A percentile compares a stretch with the other conserved stretches of the same genome.
phyloP scores from a whole-genome alignment of 1,140 invertebrate genomes.

The Brachionus koreanus region DNA sequence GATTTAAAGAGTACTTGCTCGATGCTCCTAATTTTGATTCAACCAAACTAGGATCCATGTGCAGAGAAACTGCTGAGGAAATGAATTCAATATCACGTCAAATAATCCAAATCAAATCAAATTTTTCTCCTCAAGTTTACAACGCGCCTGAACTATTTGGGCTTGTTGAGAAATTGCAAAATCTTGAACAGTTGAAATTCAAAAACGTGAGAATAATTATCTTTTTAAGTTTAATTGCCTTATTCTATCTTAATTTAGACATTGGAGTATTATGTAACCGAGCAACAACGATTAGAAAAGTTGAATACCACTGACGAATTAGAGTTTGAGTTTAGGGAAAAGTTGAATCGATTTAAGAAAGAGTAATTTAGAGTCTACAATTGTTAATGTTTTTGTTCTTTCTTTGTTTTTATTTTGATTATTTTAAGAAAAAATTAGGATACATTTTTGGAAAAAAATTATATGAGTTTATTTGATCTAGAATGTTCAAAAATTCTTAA shows the following conservation, averaged over 20 bases:
- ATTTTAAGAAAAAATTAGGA: no score
- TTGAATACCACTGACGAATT: constrained; percentile 2
- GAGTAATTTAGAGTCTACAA: constrained; percentile 7
- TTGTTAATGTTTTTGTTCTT: not conserved
- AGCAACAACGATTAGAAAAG: constrained; percentile 38
- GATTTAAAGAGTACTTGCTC: constrained; percentile 37
- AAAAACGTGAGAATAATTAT: not conserved
- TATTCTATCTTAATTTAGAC: constrained; percentile 13
- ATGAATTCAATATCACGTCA: constrained; percentile 23
- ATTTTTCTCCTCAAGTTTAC: constrained; percentile 32
- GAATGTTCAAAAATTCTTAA: no score
- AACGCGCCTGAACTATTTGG: not conserved
- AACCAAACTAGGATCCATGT: not conserved
- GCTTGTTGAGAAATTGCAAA: not conserved
- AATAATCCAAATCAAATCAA: constrained; percentile 8
- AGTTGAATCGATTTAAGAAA: not conserved
- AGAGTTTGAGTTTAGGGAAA: not conserved
- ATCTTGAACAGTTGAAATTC: not conserved
- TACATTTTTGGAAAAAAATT: no score
- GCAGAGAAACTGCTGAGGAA: not conserved
- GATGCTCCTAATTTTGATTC: constrained; percentile 30
- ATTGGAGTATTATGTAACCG: not conserved
- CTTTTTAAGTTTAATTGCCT: not conserved
- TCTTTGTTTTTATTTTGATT: not conserved
- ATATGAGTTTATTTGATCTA: no score